Evolutionary conservation across 1,140 invertebrate species (phyloP), one percentile per base, ranked within the genome.

Genomic region (Brachionus rotundiformis): DNA sequence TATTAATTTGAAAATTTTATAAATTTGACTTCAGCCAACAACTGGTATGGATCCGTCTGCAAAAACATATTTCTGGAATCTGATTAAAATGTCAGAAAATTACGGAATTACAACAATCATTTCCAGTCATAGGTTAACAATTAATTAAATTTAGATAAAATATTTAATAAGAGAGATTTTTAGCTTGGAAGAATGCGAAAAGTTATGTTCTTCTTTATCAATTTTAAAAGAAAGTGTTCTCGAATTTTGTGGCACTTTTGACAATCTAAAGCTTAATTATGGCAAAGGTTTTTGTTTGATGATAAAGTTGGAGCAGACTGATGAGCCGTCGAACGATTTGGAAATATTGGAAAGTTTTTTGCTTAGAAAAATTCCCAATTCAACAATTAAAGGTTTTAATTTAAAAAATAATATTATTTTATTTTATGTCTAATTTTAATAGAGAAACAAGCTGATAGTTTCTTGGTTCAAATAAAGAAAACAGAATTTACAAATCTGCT

Each of bases 141-240:
- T 7, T 13, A 29, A 31, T 11, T 41, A 54, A 49, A 49, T 54
- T 77, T 33, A 25, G 7, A 7, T 7, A 13, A 29, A 27, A 8
- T 27, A n/a, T n/a, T 41, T 36, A 3, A 27, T n/a, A 79, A 33
- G 11, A 19, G n/a, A 6, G 54, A 10, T 29, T 59, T 27, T 31
- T 16, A 89, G 88, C 81, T 90, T 90, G 89, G 89, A 90, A 83
- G 89, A 90, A 83, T 90, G 89, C 86, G 89, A 90, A 82, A 88
- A 88, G n/a, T 82, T 90, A 23, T 90, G 89, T 85, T 85, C 85
- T 59, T 84, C 88, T 31, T 81, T 90, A 33, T 87, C 86, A 27
- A 90, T 90, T 36, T 90, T 90, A 89, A 89, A 89, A 7, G 89
- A 89, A 84, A 89, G 88, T 19, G 84, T 84, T 25, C 88, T 90